These are phyloP conservation scores for Grallaria varia DNA, from an alignment of 2,113 vertebrate species.

Conservation along the genomic window DNA sequence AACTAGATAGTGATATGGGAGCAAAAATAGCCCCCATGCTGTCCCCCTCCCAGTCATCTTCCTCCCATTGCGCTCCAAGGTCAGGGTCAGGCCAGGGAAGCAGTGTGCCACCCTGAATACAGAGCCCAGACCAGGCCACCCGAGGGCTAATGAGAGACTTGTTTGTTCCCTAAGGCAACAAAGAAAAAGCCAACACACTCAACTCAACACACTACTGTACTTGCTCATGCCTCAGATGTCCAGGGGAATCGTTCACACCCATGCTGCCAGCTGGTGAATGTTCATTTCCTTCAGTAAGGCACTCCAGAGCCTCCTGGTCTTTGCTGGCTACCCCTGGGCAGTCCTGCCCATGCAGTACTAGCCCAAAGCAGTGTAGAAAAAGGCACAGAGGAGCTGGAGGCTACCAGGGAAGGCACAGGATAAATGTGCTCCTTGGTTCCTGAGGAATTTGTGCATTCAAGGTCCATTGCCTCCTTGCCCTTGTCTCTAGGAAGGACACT, in stretches of 20 bases:
- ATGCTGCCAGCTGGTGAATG: background rate
- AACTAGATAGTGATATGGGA: conserved; percentile 64
- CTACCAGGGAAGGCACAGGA: background rate
- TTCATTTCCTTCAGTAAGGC: background rate
- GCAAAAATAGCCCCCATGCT: conserved; percentile 44
- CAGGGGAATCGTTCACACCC: background rate
- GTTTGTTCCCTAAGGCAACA: conserved; percentile 3
- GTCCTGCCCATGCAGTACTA: background rate
- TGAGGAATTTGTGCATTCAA: background rate
- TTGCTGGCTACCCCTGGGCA: background rate
- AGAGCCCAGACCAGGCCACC: background rate
- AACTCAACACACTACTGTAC: background rate
- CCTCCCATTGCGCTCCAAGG: conserved; percentile 20
- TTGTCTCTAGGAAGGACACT: background rate
- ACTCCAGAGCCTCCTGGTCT: background rate
- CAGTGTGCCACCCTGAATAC: background rate
- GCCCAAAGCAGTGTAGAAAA: background rate
- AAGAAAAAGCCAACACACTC: background rate
- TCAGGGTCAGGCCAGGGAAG: conserved; percentile 68
- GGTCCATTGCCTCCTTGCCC: background rate
- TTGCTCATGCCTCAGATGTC: background rate
- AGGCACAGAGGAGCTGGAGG: background rate
- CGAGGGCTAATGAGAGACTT: background rate
- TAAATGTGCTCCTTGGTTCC: background rate
- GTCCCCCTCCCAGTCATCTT: background rate